A percentile compares a stretch with the other conserved stretches of the same genome.
Evolutionary conservation across 2,888 invertebrate species (phyloP).

Genomic region (Polydrusus pterygomalis): DNA sequence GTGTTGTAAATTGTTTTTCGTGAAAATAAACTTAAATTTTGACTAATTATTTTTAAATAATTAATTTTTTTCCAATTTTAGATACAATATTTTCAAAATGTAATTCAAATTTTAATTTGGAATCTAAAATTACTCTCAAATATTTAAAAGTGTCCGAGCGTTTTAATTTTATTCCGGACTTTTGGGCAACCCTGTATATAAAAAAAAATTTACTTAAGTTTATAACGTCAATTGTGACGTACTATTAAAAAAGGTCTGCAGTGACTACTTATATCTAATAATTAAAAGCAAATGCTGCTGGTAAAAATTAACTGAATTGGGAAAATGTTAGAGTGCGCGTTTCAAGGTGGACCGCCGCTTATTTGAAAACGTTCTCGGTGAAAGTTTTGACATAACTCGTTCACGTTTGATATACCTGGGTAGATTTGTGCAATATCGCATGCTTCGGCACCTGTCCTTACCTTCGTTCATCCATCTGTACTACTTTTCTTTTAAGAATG

Average conservation of each 20-base stretch:
- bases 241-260: too few species aligned
- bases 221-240: too few species aligned
- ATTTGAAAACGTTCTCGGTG: not conserved
- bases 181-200: too few species aligned
- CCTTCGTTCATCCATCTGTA: not conserved
- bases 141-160: too few species aligned
- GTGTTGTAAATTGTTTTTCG: too few species aligned
- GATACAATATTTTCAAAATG: too few species aligned
- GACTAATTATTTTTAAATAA: too few species aligned
- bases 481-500: not conserved
- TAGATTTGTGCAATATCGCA: not conserved
- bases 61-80: too few species aligned
- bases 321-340: not conserved
- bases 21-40: too few species aligned
- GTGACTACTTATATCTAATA: not conserved
- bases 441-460: not conserved
- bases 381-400: not conserved
- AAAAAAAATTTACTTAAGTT: too few species aligned
- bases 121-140: too few species aligned
- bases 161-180: not conserved
- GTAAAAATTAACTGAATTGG: not conserved
- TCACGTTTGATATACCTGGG: not conserved
- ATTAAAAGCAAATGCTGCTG: not conserved
- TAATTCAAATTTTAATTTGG: too few species aligned
- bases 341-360: not conserved